Evolutionary conservation across 1,140 invertebrate species (phyloP).

Genomic region (Orchestia grillus): DNA sequence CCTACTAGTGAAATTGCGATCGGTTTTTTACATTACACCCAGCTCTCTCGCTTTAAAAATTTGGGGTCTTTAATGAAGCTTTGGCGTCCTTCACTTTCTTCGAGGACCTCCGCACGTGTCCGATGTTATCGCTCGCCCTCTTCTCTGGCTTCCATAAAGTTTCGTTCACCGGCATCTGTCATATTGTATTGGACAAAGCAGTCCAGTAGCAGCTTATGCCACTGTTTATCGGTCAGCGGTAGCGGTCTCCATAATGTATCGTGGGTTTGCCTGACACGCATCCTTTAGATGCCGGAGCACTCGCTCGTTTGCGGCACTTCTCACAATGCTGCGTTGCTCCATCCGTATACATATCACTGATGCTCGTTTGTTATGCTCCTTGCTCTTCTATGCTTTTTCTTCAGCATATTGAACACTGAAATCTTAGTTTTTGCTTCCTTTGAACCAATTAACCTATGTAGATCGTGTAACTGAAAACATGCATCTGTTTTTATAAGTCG

Average conservation of each 20-base stretch:
- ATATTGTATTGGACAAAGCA: constrained; percentile 56
- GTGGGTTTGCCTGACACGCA: constrained; percentile 56
- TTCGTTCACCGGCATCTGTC: constrained; percentile 51
- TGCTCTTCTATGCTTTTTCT: neutral
- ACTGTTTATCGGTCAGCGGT: constrained; percentile 56
- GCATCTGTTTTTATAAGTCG: neutral
- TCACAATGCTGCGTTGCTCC: constrained; percentile 49
- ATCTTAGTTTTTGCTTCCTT: neutral
- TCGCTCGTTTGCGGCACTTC: constrained; percentile 51
- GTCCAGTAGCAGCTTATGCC: constrained; percentile 55
- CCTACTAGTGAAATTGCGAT: neutral
- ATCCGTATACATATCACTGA: constrained; percentile 2
- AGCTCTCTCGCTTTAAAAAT: constrained; percentile 27
- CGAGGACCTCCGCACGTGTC: constrained; percentile 49
- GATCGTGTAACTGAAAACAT: neutral
- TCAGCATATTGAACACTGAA: neutral
- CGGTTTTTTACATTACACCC: neutral
- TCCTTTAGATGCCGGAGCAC: constrained; percentile 50
- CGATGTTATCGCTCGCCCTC: constrained; percentile 52
- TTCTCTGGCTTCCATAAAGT: neutral
- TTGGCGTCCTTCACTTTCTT: constrained; percentile 54
- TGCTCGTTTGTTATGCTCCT: neutral
- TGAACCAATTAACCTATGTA: neutral
- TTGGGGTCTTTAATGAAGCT: constrained; percentile 33
- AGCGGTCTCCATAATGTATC: constrained; percentile 55